Percentiles rank a stretch among this genome's conserved stretches.
Evolutionary conservation across 2,113 vertebrate genomes (phyloP).

Genomic region (Corythoichthys intestinalis): DNA sequence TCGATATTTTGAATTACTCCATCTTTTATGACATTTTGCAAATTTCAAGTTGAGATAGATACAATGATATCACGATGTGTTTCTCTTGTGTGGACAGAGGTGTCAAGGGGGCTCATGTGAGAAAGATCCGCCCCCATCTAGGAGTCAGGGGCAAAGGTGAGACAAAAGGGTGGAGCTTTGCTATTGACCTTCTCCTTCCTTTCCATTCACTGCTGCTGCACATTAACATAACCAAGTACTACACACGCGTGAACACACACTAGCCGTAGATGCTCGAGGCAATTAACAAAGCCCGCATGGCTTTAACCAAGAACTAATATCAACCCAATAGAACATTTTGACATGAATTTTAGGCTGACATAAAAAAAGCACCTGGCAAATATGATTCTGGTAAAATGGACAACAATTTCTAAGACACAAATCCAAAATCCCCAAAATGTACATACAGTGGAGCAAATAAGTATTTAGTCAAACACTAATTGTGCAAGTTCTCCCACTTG

Average conservation of each 20-base stretch:
- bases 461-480: no score
- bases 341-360: no score
- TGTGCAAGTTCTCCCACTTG: no score
- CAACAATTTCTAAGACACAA: no score
- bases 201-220: slow-evolving; percentile 19
- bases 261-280: background rate
- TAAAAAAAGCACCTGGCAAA: no score
- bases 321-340: no score
- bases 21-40: background rate
- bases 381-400: no score
- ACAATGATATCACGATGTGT: background rate
- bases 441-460: no score
- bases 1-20: no score
- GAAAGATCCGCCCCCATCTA: slow-evolving; percentile 3
- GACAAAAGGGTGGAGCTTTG: slow-evolving; percentile 23
- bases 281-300: slow-evolving; percentile 2
- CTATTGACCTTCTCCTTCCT: slow-evolving; percentile 37
- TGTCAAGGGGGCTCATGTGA: background rate
- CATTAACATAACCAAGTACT: slow-evolving; percentile 5
- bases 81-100: slow-evolving; percentile 2
- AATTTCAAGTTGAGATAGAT: background rate
- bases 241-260: slow-evolving; percentile 11
- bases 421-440: no score
- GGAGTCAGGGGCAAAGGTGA: slow-evolving; percentile 39
- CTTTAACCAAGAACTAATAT: no score